A percentile compares a stretch with the other conserved stretches of the same genome.
Conservation (phyloP, 2,797 vertebrate species). For the Artibeus lituratus region DNA sequence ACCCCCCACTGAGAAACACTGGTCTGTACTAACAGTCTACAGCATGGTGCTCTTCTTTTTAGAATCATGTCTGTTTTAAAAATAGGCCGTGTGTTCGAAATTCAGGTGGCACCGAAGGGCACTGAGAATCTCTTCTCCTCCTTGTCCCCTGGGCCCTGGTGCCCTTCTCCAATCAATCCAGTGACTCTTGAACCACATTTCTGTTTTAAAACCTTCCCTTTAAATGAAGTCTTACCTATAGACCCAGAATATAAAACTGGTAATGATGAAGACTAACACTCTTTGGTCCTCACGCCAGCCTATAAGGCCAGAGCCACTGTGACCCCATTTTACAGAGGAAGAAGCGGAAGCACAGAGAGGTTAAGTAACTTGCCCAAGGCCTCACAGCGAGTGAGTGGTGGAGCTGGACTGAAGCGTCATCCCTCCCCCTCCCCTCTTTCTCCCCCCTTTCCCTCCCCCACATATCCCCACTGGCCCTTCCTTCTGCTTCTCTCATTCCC, state of each 20-base stretch:
- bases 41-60: neutral
- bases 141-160: too few relatives aligned
- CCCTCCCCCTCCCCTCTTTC: neutral
- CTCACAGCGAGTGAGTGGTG: neutral
- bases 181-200: neutral
- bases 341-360: neutral
- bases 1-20: neutral
- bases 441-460: rapidly evolving
- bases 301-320: neutral
- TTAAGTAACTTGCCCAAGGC: neutral
- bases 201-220: neutral
- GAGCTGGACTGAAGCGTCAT: neutral
- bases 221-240: neutral
- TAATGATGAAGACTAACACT: neutral
- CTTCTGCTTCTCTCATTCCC: neutral
- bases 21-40: neutral
- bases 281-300: neutral
- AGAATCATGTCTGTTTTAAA: neutral
- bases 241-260: neutral
- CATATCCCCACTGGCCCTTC: neutral
- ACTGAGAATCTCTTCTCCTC: neutral
- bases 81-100: neutral
- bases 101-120: neutral
- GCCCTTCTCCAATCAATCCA: neutral
- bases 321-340: neutral